Conservation (phyloP, 1,140 invertebrate species). For the Zaprionus africanus region DNA sequence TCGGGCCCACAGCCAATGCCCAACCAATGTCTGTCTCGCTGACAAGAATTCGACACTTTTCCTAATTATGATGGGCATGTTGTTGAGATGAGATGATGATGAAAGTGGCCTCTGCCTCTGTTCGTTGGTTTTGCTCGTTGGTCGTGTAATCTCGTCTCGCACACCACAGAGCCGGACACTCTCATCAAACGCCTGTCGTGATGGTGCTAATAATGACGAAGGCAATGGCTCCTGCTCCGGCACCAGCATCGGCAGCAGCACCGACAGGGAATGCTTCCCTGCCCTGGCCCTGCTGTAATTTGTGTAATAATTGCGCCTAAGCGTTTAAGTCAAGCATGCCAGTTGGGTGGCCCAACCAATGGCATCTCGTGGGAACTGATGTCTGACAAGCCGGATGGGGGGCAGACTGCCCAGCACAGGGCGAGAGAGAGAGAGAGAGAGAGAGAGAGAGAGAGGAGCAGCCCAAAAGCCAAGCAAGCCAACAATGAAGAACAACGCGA, state of each 20-base stretch:
- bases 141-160: constrained; percentile 63
- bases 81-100: constrained; percentile 62
- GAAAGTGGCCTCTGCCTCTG: constrained; percentile 58
- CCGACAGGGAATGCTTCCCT: not conserved
- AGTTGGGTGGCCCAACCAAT: constrained; percentile 59
- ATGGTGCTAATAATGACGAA: constrained; percentile 61
- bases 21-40: constrained; percentile 44
- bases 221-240: constrained; percentile 15
- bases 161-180: constrained; percentile 59
- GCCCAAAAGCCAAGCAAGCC: constrained; percentile 66
- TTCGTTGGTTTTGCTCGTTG: constrained; percentile 18
- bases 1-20: not conserved
- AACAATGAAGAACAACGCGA: constrained; percentile 42
- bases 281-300: constrained; percentile 50
- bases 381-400: constrained; percentile 14
- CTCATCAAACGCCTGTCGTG: constrained; percentile 69
- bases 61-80: constrained; percentile 81
- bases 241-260: not conserved
- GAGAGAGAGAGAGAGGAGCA: constrained; percentile 8
- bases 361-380: constrained; percentile 64
- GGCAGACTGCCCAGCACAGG: constrained; percentile 10
- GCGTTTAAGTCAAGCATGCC: constrained; percentile 78
- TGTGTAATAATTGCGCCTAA: constrained; percentile 82
- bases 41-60: constrained; percentile 78
- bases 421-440: not conserved